Evolutionary conservation across 1,140 invertebrate species (phyloP), one percentile per base, ranked within the genome.

Genomic region (Drosophila nebulosa): DNA sequence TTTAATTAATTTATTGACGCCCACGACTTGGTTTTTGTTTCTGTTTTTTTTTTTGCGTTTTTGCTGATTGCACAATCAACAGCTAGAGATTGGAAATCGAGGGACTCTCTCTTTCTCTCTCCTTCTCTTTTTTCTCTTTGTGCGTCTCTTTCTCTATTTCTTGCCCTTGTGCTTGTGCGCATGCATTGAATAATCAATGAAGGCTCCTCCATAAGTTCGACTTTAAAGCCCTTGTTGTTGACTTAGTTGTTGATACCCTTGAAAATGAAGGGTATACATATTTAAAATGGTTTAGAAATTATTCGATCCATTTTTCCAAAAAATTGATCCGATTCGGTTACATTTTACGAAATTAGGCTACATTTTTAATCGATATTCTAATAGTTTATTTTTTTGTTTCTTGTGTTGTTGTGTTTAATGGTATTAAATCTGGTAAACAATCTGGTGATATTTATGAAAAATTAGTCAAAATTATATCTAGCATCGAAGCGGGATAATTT

Each of bases 131-230:
- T 5, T 46, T 46, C 16, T 21, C 16, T 46, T 46, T 46, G 10
- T 21, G 16, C 2, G 7, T 51, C 27, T 51, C 62, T 7, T 56
- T 64, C 30, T 56, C 27, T 61, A 16, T 50, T 27, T 52, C 32
- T 58, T 78, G 74, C 74, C 79, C 74, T 78, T 69, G 74, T 58
- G 46, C 67, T 63, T 69, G 73, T 57, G 42, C 67, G 59, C n/a
- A n/a, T 85, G 79, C 70, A 64, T 67, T 69, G 83, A 86, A 86
- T 86, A 83, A 46, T 64, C 52, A 83, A 86, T 81, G 60, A 78
- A 57, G 64, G 21, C 35, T 59, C 50, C 35, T 59, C 50, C 27
- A 36, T 21, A 21, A 35, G 16, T 46, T 21, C 2, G 9, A 18
- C 16, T 35, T 16, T 36, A 63, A 18, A 67, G 52, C 60, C 66